Conservation (phyloP, 2,113 vertebrate genomes). For the Nasalis larvatus region DNA sequence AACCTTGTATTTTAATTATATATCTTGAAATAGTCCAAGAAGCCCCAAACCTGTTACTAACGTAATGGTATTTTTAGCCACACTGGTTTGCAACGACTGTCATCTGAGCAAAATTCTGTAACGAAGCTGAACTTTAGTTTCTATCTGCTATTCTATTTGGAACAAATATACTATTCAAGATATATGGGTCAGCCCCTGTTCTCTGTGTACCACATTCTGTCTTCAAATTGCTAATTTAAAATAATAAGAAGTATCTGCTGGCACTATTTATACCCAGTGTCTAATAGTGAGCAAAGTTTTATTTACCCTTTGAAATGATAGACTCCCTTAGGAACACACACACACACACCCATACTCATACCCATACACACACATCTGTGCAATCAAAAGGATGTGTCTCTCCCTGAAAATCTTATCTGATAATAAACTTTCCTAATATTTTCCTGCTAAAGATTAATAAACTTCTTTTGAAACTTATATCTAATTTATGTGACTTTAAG, state of each 20-base stretch:
- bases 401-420: constrained; percentile 77
- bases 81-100: not conserved
- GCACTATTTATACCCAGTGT: constrained; percentile 28
- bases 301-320: constrained; percentile 66
- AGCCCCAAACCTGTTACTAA: not conserved
- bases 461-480: constrained; percentile 91
- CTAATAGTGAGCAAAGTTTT: constrained; percentile 74
- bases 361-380: not conserved
- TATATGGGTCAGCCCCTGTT: not conserved
- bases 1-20: not conserved
- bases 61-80: not conserved
- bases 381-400: constrained; percentile 43
- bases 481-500: constrained; percentile 95
- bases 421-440: constrained; percentile 90
- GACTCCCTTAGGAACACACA: constrained; percentile 45
- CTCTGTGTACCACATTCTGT: not conserved
- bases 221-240: constrained; percentile 16
- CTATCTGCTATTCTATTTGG: not conserved
- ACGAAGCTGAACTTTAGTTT: not conserved
- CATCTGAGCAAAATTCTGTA: not conserved
- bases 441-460: constrained; percentile 88
- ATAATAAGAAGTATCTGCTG: constrained; percentile 40
- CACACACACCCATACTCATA: not conserved
- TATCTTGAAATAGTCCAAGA: not conserved
- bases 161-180: not conserved